Evolutionary conservation across 2,888 invertebrate species (phyloP), one percentile per base, ranked within the genome.

Genomic region (Plebejus melissa): DNA sequence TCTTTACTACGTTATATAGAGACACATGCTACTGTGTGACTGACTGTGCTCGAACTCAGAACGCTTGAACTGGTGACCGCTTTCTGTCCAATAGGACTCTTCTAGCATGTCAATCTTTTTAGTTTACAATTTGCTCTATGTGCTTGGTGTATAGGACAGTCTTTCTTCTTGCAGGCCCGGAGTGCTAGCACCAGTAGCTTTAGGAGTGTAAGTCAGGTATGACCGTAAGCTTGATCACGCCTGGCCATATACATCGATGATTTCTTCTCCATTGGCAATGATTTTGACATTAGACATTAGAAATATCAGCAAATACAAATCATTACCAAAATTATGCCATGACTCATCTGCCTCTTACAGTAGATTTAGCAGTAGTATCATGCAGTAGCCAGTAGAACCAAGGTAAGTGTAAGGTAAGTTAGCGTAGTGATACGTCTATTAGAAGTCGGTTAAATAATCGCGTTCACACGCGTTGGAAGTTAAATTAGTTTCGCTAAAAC

Each of bases 181-280:
- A 97, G 96, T 95, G 96, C 96, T 94, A 97, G 97, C 95, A 96
- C 96, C 94, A 96, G 96, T 96, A 97, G 96, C 96, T 96, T 96
- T 96, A 96, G 97, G 96, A 97, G 97, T 95, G 95, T 96, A 90
- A 97, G 96, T 95, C 97, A 97, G 97, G 97, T 97, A 91, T 86
- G 87, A 85, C 81, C 84, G 84, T 85, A 85, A 85, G 90, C 90
- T 91, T 89, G 87, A 88, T 86, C 84, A 84, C 80, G 88, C 89
- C 90, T 88, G 87, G 82, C 81, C 88, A 88, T 88, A 80, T 80
- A 83, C 83, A 85, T 83, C 80, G 81, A 84, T 83, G 83, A 79
- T 85, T 84, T 87, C 83, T 82, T 87, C 88, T 86, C 78, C 77
- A 80, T 82, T 80, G 85, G 88, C 85, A 87, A 86, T 89, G 88